These are phyloP conservation scores for Grapholita molesta DNA, from an alignment of 1,140 invertebrate genomes.

Conservation along the genomic window DNA sequence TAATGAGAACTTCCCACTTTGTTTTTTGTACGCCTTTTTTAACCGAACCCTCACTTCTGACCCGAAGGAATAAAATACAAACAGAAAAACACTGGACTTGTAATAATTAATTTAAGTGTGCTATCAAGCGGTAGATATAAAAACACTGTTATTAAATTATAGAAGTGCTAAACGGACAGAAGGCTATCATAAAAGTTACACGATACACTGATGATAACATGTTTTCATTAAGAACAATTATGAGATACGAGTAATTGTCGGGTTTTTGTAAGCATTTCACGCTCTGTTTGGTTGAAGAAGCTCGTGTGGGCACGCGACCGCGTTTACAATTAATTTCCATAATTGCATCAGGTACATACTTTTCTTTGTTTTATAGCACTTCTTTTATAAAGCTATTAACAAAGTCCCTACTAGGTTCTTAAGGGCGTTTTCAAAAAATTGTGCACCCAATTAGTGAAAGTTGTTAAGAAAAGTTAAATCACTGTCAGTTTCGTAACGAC, in stretches of 20 bases:
- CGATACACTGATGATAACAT: background rate
- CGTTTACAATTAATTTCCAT: slow-evolving; percentile 12
- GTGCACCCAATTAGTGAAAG: too few relatives aligned
- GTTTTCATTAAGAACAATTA: slow-evolving; percentile 26
- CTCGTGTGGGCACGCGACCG: slow-evolving; percentile 1
- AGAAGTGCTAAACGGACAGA: slow-evolving; percentile 29
- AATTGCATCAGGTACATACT: background rate
- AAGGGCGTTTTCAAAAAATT: too few relatives aligned
- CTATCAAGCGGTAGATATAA: slow-evolving; percentile 14
- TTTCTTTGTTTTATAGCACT: background rate
- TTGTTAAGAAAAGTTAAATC: too few relatives aligned
- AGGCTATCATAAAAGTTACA: slow-evolving; percentile 32
- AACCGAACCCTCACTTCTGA: slow-evolving; percentile 2
- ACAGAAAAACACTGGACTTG: slow-evolving; percentile 32
- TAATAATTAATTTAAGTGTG: slow-evolving; percentile 9
- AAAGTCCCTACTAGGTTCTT: too few relatives aligned
- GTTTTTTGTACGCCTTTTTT: slow-evolving; percentile 39
- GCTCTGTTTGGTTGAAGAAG: slow-evolving; percentile 32
- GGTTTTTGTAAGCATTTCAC: slow-evolving; percentile 57
- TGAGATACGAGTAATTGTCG: slow-evolving; percentile 34
- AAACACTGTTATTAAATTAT: background rate
- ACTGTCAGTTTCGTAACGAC: too few relatives aligned
- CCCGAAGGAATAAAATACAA: slow-evolving; percentile 13
- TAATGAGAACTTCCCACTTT: slow-evolving; percentile 55
- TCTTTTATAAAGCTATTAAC: background rate